A percentile compares a stretch with the other conserved stretches of the same genome.
Conservation (phyloP, 1,140 invertebrate genomes). For the Drosophila seguyi region DNA sequence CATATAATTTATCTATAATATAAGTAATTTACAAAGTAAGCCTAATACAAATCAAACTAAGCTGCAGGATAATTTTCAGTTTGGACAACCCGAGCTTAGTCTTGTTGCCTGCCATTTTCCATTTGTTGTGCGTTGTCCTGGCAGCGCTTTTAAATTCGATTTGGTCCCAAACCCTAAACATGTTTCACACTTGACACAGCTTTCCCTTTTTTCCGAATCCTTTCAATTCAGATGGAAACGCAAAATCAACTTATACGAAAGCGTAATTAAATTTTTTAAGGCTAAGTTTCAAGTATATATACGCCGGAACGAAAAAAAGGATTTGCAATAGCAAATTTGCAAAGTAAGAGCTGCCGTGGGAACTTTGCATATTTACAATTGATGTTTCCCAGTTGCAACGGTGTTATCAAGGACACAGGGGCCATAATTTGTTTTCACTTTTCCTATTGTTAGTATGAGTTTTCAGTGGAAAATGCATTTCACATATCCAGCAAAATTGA, state of each 20-base stretch:
- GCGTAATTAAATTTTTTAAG: constrained; percentile 14
- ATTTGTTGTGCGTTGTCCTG: constrained; percentile 1
- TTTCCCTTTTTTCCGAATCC: neutral
- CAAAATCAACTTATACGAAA: no score
- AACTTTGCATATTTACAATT: neutral
- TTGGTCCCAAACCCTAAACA: constrained; percentile 33
- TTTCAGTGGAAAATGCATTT: constrained; percentile 28
- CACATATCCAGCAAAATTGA: neutral
- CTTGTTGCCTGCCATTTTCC: neutral
- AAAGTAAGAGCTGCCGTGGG: neutral
- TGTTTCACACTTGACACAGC: constrained; percentile 34
- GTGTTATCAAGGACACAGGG: neutral
- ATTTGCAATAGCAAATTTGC: no score
- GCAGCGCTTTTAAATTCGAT: constrained; percentile 35
- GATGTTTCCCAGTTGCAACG: neutral
- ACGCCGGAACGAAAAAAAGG: no score
- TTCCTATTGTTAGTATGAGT: constrained; percentile 13
- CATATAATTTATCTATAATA: no score
- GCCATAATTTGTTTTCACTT: constrained; percentile 13
- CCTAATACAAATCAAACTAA: no score
- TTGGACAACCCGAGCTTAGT: neutral
- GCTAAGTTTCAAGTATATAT: neutral
- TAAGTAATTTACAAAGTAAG: no score
- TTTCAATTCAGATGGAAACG: constrained; percentile 32
- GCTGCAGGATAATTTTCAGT: neutral